A percentile compares a stretch with the other conserved stretches of the same genome.
Conservation (phyloP, 2,888 invertebrate species). For the Agapostemon virescens region DNA sequence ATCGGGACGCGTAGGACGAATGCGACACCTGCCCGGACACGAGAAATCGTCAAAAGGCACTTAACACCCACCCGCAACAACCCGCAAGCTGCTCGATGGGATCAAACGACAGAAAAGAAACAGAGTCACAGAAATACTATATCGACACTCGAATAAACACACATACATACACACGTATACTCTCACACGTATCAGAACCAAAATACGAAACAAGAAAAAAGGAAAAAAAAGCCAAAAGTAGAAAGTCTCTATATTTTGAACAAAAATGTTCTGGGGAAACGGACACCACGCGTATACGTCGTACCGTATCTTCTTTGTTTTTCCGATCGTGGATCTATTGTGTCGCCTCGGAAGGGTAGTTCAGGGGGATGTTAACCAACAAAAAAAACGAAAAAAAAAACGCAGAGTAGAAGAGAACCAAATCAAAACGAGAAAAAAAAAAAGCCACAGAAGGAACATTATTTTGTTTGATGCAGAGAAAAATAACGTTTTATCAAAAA, state of each 20-base stretch:
- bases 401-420: background rate
- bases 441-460: background rate
- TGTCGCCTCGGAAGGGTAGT: constrained; percentile 26
- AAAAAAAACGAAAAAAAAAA: too few relatives aligned
- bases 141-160: constrained; percentile 31
- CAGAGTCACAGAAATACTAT: constrained; percentile 28
- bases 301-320: background rate
- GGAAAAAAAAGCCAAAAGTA: background rate
- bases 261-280: background rate
- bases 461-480: constrained; percentile 2
- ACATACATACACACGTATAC: constrained; percentile 34
- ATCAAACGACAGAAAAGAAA: constrained; percentile 54
- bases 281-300: background rate
- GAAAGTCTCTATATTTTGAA: background rate
- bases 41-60: constrained; percentile 62
- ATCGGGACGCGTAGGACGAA: constrained; percentile 57
- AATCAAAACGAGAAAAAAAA: background rate
- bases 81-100: constrained; percentile 65
- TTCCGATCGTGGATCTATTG: constrained; percentile 16
- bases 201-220: background rate
- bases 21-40: constrained; percentile 60
- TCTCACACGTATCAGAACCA: constrained; percentile 11
- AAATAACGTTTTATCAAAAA: background rate
- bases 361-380: constrained; percentile 4
- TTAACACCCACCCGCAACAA: constrained; percentile 61